These are phyloP conservation scores for Drosophila sordidapex DNA, from an alignment of 2,888 invertebrate genomes.

Conservation along the genomic window DNA sequence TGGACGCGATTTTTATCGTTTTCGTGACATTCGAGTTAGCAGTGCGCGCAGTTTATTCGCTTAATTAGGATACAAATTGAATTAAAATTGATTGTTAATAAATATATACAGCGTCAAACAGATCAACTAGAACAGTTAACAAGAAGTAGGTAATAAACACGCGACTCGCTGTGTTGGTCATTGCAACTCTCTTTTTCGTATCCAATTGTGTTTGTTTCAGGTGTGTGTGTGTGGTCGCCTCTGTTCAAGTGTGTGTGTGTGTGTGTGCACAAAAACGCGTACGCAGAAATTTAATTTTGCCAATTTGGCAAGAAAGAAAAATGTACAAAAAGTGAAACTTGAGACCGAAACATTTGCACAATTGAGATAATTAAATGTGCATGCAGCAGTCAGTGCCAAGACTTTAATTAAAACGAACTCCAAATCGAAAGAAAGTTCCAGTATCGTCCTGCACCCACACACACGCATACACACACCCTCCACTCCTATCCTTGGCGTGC, in stretches of 20 bases:
- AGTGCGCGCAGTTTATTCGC: slow-evolving; percentile 54
- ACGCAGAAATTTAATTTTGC: slow-evolving; percentile 71
- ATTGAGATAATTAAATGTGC: slow-evolving; percentile 1
- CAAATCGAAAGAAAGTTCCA: slow-evolving; percentile 63
- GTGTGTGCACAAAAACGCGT: slow-evolving; percentile 52
- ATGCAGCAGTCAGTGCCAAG: neutral
- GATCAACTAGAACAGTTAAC: slow-evolving; percentile 1
- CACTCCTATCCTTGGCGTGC: slow-evolving; percentile 2
- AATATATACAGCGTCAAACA: slow-evolving; percentile 5
- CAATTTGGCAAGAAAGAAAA: slow-evolving; percentile 72
- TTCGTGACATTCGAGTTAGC: slow-evolving; percentile 47
- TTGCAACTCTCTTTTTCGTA: slow-evolving; percentile 27
- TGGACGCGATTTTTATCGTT: slow-evolving; percentile 56
- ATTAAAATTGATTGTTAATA: slow-evolving; percentile 40
- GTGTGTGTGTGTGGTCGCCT: slow-evolving; percentile 13
- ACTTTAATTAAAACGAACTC: neutral
- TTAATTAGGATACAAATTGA: slow-evolving; percentile 36
- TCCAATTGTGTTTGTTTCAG: slow-evolving; percentile 44
- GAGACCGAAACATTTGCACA: slow-evolving; percentile 37
- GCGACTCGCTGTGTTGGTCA: slow-evolving; percentile 8
- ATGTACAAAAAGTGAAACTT: slow-evolving; percentile 53
- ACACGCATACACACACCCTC: slow-evolving; percentile 18
- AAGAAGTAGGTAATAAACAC: slow-evolving; percentile 29
- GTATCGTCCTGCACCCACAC: slow-evolving; percentile 44
- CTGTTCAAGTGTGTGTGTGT: neutral